Percentiles rank a stretch among this genome's conserved stretches.
phyloP scores from a whole-genome alignment of 2,113 vertebrate genomes.

The Lichenostomus cassidix region DNA sequence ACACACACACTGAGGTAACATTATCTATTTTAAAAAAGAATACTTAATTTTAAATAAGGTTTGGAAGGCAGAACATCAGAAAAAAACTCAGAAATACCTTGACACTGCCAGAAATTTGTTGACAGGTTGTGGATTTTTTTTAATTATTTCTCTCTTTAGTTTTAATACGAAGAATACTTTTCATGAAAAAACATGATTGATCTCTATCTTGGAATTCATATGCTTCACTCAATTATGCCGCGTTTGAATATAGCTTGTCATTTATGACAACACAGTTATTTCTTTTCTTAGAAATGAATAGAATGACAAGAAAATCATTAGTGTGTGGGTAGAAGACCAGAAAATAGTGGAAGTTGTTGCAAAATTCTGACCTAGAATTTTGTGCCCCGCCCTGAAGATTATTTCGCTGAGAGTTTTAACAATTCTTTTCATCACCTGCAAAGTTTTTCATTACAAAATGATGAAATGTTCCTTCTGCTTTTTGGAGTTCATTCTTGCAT shows the following conservation, averaged over 20 bases:
- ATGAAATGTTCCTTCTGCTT: not conserved
- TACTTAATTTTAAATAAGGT: not conserved
- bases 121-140: not conserved
- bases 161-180: not conserved
- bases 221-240: not conserved
- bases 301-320: conserved; percentile 50
- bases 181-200: not conserved
- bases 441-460: not conserved
- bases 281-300: conserved; percentile 44
- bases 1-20: not conserved
- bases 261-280: not conserved
- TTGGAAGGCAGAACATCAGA: not conserved
- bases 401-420: not conserved
- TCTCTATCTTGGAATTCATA: not conserved
- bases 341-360: not conserved
- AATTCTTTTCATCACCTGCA: not conserved
- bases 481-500: not conserved
- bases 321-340: not conserved
- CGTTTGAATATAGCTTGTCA: not conserved
- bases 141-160: not conserved
- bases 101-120: not conserved
- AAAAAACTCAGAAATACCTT: not conserved
- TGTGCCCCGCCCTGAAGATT: not conserved
- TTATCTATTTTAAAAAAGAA: not conserved
- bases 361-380: not conserved